Percentiles rank a stretch among this genome's conserved stretches.
Evolutionary conservation across 1,140 invertebrate species (phyloP).

Genomic region (Platorchestia sp.): DNA sequence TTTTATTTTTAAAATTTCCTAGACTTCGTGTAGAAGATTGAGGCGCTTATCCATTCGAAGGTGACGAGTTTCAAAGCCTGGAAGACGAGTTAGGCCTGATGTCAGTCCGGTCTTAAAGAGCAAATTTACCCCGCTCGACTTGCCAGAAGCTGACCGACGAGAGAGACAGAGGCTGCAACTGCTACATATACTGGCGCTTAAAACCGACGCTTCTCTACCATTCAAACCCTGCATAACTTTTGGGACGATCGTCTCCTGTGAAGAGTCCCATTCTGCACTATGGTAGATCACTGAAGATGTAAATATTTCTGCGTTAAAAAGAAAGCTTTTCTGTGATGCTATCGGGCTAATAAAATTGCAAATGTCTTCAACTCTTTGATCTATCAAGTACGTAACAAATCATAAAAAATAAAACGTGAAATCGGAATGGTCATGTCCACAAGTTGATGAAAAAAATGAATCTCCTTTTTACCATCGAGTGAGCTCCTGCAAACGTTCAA

Average conservation of each 20-base stretch:
- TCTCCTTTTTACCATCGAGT: no score
- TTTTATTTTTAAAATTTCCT: not conserved
- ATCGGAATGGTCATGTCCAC: no score
- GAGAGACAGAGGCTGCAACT: not conserved
- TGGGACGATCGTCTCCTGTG: not conserved
- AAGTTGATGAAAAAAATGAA: no score
- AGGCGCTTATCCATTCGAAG: not conserved
- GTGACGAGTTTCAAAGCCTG: slow-evolving; percentile 1
- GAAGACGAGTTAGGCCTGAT: not conserved
- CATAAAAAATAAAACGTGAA: no score
- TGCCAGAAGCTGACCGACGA: not conserved
- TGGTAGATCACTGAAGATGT: no score
- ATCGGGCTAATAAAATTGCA: no score
- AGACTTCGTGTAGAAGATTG: not conserved
- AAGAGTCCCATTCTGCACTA: no score
- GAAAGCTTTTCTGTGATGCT: no score
- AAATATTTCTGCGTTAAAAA: no score
- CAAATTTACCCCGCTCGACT: slow-evolving; percentile 26
- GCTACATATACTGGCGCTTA: not conserved
- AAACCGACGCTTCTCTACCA: not conserved
- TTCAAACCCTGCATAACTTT: not conserved
- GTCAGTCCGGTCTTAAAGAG: not conserved
- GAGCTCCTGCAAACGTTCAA: no score
- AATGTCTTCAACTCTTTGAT: no score
- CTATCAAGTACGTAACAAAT: no score